Base-by-base conservation (phyloP, 2,888 invertebrate species). In the Hemistola chrysoprasaria region DNA sequence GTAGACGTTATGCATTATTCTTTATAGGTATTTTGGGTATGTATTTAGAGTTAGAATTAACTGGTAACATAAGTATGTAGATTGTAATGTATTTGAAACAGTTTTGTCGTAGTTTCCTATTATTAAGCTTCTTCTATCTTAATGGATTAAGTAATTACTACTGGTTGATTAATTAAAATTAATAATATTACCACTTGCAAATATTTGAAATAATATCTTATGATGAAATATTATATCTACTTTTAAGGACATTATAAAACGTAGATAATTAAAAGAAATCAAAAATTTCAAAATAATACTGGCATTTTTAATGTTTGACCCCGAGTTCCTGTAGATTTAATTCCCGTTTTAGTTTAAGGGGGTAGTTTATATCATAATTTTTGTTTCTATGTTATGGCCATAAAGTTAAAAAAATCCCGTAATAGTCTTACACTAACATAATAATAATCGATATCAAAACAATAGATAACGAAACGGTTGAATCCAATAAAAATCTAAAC, bases 231-330 rank as follows among this genome's bases (percentile, higher is more conserved):
- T 55, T 88, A 88, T 89, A 89, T 90, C 87, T 90, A 90, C 88
- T 88, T 55, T 80, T 89, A 89, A 90, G 89, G 84, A 89, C 89
- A 90, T 89, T 89, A 90, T 89, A 85, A 88, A 89, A 82, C 89
- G 89, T 90, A 90, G 90, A 89, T 89, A 90, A 90, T 88, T 88
- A 89, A 90, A 89, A 89, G 88, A 86, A 88, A 88, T 87, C 87
- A 84, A 89, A 90, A 88, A 80, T 82, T 87, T 88, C 77, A 88
- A 90, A 86, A 86, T 80, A 84, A 50, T 37, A 78, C 71, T 83
- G 78, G 86, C 85, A 87, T 87, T 90, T 90, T 90, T 85, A 87
- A 86, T 88, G 77, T 65, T 78, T 32, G 58, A 39, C 62, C 62
- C 60, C 68, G 64, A 45, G 42, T 46, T 56, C 73, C 81, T 56